A percentile compares a stretch with the other conserved stretches of the same genome.
Conservation (phyloP, 1,140 invertebrate species). For the Araneus ventricosus region DNA sequence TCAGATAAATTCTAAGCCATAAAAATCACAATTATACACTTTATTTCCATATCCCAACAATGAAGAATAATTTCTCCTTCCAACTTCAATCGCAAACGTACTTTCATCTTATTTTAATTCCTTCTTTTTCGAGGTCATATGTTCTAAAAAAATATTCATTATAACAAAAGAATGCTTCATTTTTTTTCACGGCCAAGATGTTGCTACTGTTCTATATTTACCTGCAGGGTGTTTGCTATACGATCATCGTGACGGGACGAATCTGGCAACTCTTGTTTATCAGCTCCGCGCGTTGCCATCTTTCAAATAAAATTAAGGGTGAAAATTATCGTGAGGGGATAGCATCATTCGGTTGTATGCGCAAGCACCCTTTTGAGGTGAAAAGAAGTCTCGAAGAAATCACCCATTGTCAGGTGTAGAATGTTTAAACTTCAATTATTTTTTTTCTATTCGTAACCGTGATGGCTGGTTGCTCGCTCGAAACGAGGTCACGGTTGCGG, state of each 20-base stretch:
- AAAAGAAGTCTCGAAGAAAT: constrained; percentile 55
- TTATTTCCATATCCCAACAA: constrained; percentile 9
- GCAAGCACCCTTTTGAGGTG: not conserved
- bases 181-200: constrained; percentile 58
- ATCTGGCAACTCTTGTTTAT: constrained; percentile 52
- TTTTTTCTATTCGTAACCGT: constrained; percentile 66
- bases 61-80: constrained; percentile 23
- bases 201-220: constrained; percentile 63
- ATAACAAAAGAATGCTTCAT: constrained; percentile 46
- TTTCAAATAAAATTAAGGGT: constrained; percentile 23
- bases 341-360: not conserved
- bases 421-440: constrained; percentile 74
- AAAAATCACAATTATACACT: not conserved
- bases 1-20: not conserved
- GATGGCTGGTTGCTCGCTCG: constrained; percentile 68
- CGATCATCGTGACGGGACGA: constrained; percentile 50
- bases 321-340: constrained; percentile 25
- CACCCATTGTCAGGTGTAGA: constrained; percentile 68
- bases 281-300: not conserved
- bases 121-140: constrained; percentile 42
- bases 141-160: constrained; percentile 52
- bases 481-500: constrained; percentile 70
- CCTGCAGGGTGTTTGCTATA: constrained; percentile 12
- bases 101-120: constrained; percentile 60
- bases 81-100: not conserved